Conservation (phyloP, 2,797 vertebrate species). For the Dermochelys coriacea region DNA sequence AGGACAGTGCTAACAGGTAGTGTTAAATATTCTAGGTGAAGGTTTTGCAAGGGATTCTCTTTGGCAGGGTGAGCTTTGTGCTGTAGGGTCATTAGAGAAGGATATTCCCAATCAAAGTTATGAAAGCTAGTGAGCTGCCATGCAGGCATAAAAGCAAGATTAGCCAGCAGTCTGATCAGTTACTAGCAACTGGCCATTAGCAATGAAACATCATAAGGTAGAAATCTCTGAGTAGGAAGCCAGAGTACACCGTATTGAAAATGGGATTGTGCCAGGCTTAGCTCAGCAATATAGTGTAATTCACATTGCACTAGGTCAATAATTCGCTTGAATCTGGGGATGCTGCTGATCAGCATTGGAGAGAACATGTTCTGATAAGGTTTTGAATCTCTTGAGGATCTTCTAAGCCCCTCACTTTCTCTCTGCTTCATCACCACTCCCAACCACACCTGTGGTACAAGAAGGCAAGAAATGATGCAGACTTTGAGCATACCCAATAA, state of each 20-base stretch:
- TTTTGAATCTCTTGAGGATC: neutral
- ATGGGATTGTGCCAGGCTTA: slow-evolving; percentile 21
- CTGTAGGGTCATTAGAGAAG: neutral
- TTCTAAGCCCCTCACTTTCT: neutral
- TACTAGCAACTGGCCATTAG: slow-evolving; percentile 28
- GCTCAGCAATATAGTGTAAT: slow-evolving; percentile 41
- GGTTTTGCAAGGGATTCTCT: neutral
- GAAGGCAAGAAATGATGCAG: neutral
- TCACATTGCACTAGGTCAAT: slow-evolving; percentile 39
- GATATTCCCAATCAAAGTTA: slow-evolving; percentile 10
- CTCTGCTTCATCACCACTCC: neutral
- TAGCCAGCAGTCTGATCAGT: neutral
- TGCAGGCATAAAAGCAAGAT: slow-evolving; percentile 32
- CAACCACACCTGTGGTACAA: neutral
- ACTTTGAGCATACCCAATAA: neutral
- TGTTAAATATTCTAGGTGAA: neutral
- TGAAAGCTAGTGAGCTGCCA: slow-evolving; percentile 22
- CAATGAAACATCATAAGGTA: slow-evolving; percentile 35
- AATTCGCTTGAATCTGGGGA: neutral
- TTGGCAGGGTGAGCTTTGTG: neutral
- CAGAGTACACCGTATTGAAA: neutral
- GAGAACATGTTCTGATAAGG: neutral
- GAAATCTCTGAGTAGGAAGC: slow-evolving; percentile 19
- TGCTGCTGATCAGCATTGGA: neutral
- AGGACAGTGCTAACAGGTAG: neutral